Conservation (phyloP, 2,113 vertebrate genomes). For the Oreocharis arfaki region DNA sequence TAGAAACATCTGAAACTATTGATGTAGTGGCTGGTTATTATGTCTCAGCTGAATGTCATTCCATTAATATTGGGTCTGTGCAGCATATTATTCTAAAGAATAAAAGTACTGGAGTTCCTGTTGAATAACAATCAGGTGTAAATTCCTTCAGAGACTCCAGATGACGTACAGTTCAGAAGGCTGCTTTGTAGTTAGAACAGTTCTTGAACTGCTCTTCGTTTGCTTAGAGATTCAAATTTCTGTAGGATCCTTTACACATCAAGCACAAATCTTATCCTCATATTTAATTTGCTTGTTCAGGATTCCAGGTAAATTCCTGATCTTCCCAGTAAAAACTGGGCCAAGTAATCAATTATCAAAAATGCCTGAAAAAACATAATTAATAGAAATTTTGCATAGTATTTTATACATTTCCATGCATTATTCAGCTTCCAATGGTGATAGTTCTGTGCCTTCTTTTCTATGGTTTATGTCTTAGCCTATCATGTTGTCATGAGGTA, state of each 20-base stretch:
- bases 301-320: not conserved
- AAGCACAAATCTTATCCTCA: not conserved
- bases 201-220: not conserved
- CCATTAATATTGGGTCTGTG: not conserved
- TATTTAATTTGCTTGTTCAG: not conserved
- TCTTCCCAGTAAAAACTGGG: not conserved
- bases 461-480: not conserved
- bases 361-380: not conserved
- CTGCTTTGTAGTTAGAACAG: not conserved
- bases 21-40: not conserved
- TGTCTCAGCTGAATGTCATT: not conserved
- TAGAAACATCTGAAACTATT: not conserved
- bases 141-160: not conserved
- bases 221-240: not conserved
- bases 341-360: not conserved
- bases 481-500: not conserved
- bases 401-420: not conserved
- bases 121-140: not conserved
- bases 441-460: not conserved
- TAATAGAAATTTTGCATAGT: not conserved
- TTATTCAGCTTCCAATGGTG: not conserved
- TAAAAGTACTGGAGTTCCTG: not conserved
- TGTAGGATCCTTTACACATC: not conserved
- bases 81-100: not conserved
- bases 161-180: not conserved